A percentile compares a stretch with the other conserved stretches of the same genome.
phyloP scores from a whole-genome alignment of 2,888 invertebrate species.

The Epistrophe eligans region DNA sequence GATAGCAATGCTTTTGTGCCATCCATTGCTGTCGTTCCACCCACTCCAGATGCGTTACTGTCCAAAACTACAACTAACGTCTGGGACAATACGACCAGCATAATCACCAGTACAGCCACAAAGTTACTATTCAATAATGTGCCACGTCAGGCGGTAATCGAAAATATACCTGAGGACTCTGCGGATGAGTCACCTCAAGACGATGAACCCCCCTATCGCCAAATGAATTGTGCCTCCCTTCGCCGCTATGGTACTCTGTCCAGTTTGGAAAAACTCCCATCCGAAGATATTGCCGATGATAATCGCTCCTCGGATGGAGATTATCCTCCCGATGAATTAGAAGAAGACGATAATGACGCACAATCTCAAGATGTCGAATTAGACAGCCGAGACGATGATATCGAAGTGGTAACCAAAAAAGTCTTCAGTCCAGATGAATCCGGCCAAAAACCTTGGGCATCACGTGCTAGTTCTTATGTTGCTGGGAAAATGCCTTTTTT shows the following conservation, averaged over 20 bases:
- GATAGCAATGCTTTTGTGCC: conserved; percentile 85
- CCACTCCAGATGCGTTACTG: conserved; percentile 87
- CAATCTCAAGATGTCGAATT: conserved; percentile 75
- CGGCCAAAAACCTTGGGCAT: conserved; percentile 87
- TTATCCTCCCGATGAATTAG: conserved; percentile 78
- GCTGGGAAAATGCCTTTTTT: conserved; percentile 92
- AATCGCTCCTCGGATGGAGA: conserved; percentile 85
- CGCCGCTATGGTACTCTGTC: conserved; percentile 89
- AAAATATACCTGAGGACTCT: conserved; percentile 86
- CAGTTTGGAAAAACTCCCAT: conserved; percentile 88
- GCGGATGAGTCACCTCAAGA: conserved; percentile 89
- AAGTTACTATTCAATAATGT: conserved; percentile 79
- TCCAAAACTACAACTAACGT: conserved; percentile 83
- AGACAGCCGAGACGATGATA: conserved; percentile 77
- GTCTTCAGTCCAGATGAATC: conserved; percentile 73
- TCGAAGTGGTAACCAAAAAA: conserved; percentile 78
- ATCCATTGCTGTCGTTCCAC: conserved; percentile 90
- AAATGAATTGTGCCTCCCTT: conserved; percentile 85
- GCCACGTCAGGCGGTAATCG: conserved; percentile 80
- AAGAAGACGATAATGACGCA: conserved; percentile 76
- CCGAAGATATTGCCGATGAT: conserved; percentile 83
- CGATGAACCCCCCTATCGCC: conserved; percentile 90
- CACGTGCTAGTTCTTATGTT: conserved; percentile 91
- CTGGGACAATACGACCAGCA: conserved; percentile 81
- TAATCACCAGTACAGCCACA: conserved; percentile 76